Evolutionary conservation across 2,888 invertebrate genomes (phyloP).

Genomic region (Oscheius myriophilus): DNA sequence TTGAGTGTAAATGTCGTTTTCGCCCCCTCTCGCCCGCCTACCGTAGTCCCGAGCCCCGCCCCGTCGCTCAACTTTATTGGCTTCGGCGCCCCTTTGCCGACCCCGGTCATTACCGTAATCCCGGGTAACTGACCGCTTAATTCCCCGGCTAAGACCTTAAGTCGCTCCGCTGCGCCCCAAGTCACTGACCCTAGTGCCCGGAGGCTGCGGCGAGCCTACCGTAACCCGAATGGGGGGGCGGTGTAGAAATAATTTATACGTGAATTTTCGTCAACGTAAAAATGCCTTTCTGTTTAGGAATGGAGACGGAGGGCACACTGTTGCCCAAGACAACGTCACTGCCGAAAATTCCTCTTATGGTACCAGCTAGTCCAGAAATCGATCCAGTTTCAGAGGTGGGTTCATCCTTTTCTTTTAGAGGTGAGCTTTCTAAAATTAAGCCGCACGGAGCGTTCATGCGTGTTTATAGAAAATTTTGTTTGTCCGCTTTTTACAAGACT

Average conservation of each 20-base stretch:
- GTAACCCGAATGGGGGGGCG: not conserved
- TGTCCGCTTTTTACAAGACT: no score
- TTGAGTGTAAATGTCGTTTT: constrained; percentile 26
- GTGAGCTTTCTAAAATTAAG: no score
- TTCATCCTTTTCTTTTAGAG: no score
- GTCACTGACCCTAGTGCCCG: not conserved
- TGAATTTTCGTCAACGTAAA: constrained; percentile 10
- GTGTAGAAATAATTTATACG: not conserved
- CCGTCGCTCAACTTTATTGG: constrained; percentile 28
- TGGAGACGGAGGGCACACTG: not conserved
- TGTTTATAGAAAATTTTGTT: no score
- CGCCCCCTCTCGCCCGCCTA: constrained; percentile 15
- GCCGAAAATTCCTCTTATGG: not conserved
- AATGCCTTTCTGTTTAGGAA: not conserved
- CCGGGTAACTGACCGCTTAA: constrained; percentile 5
- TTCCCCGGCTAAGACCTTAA: not conserved
- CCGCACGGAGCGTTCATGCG: no score
- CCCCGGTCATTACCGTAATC: constrained; percentile 24
- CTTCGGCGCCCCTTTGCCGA: constrained; percentile 24
- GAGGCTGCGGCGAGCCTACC: no score
- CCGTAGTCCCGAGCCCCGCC: constrained; percentile 15
- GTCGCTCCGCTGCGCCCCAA: not conserved
- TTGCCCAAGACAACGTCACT: not conserved
- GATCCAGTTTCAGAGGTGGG: constrained; percentile 30
- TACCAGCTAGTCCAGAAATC: constrained; percentile 18